Conservation (phyloP, 2,113 vertebrate genomes). For the Brachionichthys hirsutus region DNA sequence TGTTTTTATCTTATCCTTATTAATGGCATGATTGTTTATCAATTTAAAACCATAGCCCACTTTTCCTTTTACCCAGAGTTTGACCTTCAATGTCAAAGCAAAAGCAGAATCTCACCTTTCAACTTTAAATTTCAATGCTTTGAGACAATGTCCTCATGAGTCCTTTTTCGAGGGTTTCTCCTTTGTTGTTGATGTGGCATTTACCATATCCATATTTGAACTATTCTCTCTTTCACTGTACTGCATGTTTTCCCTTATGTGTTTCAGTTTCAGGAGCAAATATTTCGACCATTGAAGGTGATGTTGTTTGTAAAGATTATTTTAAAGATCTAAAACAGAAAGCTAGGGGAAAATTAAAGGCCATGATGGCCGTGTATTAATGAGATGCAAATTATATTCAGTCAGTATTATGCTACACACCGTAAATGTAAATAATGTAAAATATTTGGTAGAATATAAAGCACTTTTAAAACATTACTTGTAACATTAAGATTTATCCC, state of each 20-base stretch:
- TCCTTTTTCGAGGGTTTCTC: constrained; percentile 49
- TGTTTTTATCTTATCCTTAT: not conserved
- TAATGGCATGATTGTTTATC: not conserved
- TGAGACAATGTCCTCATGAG: constrained; percentile 18
- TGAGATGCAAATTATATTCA: constrained; percentile 56
- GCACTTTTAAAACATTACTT: constrained; percentile 69
- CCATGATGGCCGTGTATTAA: constrained; percentile 34
- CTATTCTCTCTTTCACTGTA: constrained; percentile 54
- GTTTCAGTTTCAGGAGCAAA: constrained; percentile 42
- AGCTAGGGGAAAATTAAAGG: constrained; percentile 35
- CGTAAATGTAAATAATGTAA: constrained; percentile 67
- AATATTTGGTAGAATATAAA: constrained; percentile 55
- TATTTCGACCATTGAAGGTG: constrained; percentile 28
- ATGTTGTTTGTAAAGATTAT: constrained; percentile 45
- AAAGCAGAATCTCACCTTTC: constrained; percentile 9
- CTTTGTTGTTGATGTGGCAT: constrained; percentile 36
- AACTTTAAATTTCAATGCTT: constrained; percentile 32
- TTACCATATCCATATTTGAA: constrained; percentile 44
- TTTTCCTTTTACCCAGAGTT: constrained; percentile 9
- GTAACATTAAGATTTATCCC: constrained; percentile 61
- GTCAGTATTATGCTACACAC: constrained; percentile 57
- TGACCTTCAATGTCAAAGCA: not conserved
- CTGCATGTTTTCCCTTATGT: constrained; percentile 54
- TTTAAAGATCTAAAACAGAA: constrained; percentile 29
- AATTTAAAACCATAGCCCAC: not conserved